Base-by-base conservation (phyloP, 2,888 invertebrate genomes). In the Andricus quercusramuli region DNA sequence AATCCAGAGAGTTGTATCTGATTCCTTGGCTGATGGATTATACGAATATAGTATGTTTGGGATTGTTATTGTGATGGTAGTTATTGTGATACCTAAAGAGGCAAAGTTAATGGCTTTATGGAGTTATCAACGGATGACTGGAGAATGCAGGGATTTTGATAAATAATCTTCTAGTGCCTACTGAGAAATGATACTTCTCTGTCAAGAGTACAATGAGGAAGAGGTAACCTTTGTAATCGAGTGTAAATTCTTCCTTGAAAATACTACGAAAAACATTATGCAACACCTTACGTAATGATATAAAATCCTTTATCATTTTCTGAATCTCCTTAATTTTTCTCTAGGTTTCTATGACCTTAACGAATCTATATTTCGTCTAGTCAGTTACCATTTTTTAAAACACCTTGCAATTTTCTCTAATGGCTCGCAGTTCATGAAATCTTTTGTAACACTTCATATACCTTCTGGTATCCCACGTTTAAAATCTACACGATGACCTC, bases 1-100 rank as follows among this genome's bases (percentile, higher is more conserved):
- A 78, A 80, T 79, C 20, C 51, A 15, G 11, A 29, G 51, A 74
- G 20, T 74, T 32, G 29, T 68, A 25, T 74, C 51, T 47, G 51
- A 51, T 70, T 47, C 32, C 51, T 29, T 25, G 29, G 1, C 4
- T n/a, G 70, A 74, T 51, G 25, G 29, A 74, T 74, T 74, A 68
- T 47, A 22, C 17, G 44, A 44, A 3, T n/a, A 13, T 25, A 62
- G 62, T 47, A 44, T 74, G 51, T 56, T 32, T 47, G 25, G 9
- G 47, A 51, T 11, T 74, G 51, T 56, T 51, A 20, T 74, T 74
- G 29, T 74, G 47, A 56, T 67, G 32, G n/a, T 41, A n/a, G 37
- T 67, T 67, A 67, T 67, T 67, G 37, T 67, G 37, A 13, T 67
- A 62, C 5, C 11, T 74, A 74, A 74, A 74, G n/a, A 56, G 29